Conservation (phyloP, 2,113 vertebrate species). For the Alligator mississippiensis region DNA sequence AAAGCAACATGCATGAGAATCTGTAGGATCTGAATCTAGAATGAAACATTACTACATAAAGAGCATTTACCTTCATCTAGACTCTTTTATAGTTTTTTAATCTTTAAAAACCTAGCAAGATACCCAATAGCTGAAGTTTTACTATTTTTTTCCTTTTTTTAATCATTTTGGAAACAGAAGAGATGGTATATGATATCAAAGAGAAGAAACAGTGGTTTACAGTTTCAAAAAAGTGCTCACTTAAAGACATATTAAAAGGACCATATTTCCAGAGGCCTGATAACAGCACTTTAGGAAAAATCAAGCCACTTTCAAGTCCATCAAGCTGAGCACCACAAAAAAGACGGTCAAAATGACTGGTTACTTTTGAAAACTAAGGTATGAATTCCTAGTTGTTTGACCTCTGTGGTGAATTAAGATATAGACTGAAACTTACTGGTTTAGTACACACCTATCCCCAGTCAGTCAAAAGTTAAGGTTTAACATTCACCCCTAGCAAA, state of each 20-base stretch:
- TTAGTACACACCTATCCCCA: fast-evolving
- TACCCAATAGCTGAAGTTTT: neutral
- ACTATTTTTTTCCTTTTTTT: neutral
- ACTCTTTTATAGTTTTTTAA: neutral
- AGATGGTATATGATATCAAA: neutral
- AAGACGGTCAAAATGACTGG: neutral
- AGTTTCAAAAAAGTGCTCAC: neutral
- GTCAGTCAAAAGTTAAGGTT: neutral
- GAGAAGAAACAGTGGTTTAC: neutral
- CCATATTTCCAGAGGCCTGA: neutral
- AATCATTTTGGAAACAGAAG: neutral
- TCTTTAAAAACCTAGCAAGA: neutral
- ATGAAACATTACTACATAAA: no score
- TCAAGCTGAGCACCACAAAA: neutral
- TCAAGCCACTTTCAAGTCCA: neutral
- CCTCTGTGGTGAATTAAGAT: neutral
- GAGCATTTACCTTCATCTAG: no score
- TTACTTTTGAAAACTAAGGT: neutral
- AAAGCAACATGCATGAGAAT: no score
- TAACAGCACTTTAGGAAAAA: neutral
- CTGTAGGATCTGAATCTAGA: no score
- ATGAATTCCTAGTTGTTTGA: neutral
- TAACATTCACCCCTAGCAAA: neutral
- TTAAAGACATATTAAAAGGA: neutral
- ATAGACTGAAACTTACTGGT: neutral